Evolutionary conservation across 2,888 invertebrate genomes (phyloP).

Genomic region (Odontomyia ornata): DNA sequence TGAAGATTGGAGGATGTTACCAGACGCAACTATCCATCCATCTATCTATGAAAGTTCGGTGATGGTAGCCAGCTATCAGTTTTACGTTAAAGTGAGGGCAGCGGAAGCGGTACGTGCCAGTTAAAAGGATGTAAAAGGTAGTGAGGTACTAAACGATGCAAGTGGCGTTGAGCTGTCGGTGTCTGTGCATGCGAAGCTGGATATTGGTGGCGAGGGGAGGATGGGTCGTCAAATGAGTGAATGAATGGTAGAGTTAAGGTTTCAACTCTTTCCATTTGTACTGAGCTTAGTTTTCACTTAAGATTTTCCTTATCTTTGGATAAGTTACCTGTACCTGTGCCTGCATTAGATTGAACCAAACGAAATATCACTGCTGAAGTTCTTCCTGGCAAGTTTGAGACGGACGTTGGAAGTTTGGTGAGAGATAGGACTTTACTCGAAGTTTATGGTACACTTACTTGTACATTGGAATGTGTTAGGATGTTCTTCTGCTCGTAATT

Average conservation of each 20-base stretch:
- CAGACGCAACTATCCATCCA: not conserved
- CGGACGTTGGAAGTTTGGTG: constrained; percentile 23
- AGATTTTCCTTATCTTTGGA: constrained; percentile 44
- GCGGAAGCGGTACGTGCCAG: not conserved
- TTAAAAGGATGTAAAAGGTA: not conserved
- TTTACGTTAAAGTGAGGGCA: not conserved
- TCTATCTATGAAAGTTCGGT: constrained; percentile 2
- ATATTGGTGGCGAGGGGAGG: not conserved
- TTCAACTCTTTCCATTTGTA: constrained; percentile 24
- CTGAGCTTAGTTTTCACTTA: constrained; percentile 48
- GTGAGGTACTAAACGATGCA: not conserved
- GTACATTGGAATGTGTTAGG: not conserved
- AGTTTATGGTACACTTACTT: constrained; percentile 3
- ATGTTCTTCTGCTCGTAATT: constrained; percentile 22
- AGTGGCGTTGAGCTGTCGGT: not conserved
- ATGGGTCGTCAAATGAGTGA: not conserved
- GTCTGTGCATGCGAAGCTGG: not conserved
- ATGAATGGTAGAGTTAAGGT: constrained; percentile 6
- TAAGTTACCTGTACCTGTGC: constrained; percentile 30
- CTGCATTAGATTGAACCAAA: constrained; percentile 16
- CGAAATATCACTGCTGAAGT: not conserved
- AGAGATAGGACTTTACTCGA: not conserved
- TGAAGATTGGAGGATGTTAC: not conserved
- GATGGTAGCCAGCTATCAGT: constrained; percentile 5
- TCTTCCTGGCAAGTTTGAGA: not conserved